These are phyloP conservation scores for Notarius lentiginosus DNA, from an alignment of 2,113 vertebrate genomes.

Conservation along the genomic window DNA sequence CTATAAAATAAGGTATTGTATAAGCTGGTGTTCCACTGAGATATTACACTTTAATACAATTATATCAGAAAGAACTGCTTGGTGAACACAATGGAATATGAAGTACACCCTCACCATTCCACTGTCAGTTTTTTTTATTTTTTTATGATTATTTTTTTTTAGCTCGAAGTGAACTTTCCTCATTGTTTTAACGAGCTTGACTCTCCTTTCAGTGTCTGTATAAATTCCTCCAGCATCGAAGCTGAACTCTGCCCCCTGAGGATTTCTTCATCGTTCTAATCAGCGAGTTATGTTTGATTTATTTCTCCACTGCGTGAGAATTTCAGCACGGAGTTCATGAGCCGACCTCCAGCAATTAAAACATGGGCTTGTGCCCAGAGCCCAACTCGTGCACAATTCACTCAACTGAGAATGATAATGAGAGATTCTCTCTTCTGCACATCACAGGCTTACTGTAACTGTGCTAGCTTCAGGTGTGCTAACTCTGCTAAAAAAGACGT, in stretches of 20 bases:
- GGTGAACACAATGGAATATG: not conserved
- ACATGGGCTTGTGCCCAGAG: constrained; percentile 60
- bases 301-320: not conserved
- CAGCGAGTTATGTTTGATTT: not conserved
- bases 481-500: not conserved
- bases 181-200: not conserved
- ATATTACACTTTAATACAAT: not conserved
- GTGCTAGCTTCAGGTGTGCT: not conserved
- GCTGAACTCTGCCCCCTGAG: constrained; percentile 1
- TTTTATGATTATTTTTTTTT: too few species aligned
- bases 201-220: not conserved
- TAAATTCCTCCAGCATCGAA: not conserved
- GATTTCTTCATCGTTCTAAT: not conserved
- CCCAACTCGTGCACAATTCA: constrained; percentile 67
- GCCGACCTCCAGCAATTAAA: constrained; percentile 63
- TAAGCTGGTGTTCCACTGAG: not conserved
- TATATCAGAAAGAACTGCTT: not conserved
- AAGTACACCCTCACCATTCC: not conserved
- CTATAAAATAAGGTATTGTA: too few species aligned
- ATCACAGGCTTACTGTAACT: not conserved
- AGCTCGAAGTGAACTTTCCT: not conserved
- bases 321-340: constrained; percentile 47
- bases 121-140: too few species aligned
- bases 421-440: not conserved
- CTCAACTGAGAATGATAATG: not conserved